A percentile compares a stretch with the other conserved stretches of the same genome.
Conservation (phyloP, 2,888 invertebrate genomes). For the Tenthredo livida region DNA sequence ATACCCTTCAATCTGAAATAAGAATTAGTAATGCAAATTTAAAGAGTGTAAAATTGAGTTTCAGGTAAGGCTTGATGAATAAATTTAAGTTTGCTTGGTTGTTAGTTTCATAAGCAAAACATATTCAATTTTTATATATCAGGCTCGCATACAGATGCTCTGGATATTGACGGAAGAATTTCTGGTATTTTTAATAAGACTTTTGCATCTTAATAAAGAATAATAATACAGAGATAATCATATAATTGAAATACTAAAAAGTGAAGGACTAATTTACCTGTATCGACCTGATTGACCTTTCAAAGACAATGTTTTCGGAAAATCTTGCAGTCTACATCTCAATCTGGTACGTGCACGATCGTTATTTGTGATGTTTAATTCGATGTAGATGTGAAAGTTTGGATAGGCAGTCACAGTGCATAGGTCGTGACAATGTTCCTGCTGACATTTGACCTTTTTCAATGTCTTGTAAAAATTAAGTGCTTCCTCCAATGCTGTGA, state of each 20-base stretch:
- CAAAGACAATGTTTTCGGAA: constrained; percentile 30
- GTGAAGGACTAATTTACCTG: not conserved
- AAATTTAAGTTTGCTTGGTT: not conserved
- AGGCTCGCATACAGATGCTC: not conserved
- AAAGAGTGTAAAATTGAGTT: not conserved
- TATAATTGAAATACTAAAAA: not conserved
- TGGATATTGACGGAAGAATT: not conserved
- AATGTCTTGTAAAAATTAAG: constrained; percentile 14
- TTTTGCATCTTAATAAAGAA: not conserved
- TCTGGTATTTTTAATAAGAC: not conserved
- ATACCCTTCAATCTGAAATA: constrained; percentile 31
- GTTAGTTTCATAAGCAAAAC: not conserved
- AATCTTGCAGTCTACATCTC: constrained; percentile 30
- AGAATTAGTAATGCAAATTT: not conserved
- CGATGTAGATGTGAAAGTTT: constrained; percentile 33
- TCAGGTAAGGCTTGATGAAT: not conserved
- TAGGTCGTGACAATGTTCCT: not conserved
- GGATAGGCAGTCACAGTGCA: constrained; percentile 31
- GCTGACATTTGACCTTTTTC: constrained; percentile 26
- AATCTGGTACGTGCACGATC: constrained; percentile 15
- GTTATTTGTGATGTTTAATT: not conserved
- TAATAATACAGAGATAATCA: not conserved
- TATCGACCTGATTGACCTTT: constrained; percentile 4
- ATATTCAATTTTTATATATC: not conserved
- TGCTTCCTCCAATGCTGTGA: constrained; percentile 22